Conservation (phyloP, 2,888 invertebrate species). For the Tridacna crocea region DNA sequence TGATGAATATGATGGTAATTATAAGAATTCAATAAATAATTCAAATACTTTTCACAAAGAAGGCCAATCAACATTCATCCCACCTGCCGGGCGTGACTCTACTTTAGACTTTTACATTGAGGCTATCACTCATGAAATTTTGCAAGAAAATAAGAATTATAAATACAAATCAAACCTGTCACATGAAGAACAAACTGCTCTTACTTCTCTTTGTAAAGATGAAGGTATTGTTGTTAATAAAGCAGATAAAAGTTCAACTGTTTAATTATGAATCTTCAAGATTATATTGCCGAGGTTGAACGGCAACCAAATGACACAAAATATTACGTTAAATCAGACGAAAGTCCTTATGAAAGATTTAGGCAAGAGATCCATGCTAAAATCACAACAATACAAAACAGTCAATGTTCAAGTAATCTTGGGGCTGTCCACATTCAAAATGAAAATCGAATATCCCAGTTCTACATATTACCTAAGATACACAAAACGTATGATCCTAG, state of each 20-base stretch:
- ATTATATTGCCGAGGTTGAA: too few species aligned
- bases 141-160: slow-evolving; percentile 10
- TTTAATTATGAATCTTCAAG: slow-evolving; percentile 42
- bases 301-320: too few species aligned
- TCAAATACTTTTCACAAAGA: slow-evolving; percentile 4
- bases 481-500: too few species aligned
- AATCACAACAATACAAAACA: too few species aligned
- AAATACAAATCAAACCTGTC: slow-evolving; percentile 28
- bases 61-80: slow-evolving; percentile 26
- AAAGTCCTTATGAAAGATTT: too few species aligned
- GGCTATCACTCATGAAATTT: slow-evolving; percentile 33
- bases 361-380: too few species aligned
- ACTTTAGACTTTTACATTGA: slow-evolving; percentile 35
- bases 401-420: too few species aligned
- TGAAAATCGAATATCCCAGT: too few species aligned
- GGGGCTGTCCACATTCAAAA: too few species aligned
- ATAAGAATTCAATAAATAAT: slow-evolving; percentile 3
- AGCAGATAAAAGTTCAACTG: slow-evolving; percentile 24
- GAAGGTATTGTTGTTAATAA: slow-evolving; percentile 25
- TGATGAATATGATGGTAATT: too few species aligned
- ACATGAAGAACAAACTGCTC: slow-evolving; percentile 14
- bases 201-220: slow-evolving; percentile 7
- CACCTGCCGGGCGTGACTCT: slow-evolving; percentile 28
- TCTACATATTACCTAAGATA: too few species aligned
- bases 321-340: too few species aligned